Conservation (phyloP, 2,797 vertebrate genomes). For the Myotis vivesi region DNA sequence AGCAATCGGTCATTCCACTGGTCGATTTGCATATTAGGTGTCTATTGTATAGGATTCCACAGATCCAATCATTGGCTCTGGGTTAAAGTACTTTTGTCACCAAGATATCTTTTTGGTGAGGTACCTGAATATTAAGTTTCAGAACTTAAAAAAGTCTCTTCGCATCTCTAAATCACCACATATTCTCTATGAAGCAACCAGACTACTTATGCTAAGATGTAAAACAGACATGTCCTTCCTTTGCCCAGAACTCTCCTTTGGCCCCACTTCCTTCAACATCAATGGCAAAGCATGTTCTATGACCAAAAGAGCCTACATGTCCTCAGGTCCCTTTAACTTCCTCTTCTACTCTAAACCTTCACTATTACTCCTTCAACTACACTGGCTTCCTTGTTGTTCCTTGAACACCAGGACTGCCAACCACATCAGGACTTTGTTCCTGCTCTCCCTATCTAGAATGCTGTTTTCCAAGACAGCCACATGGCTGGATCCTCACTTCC, state of each 20-base stretch:
- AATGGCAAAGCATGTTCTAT: background rate
- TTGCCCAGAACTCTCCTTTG: background rate
- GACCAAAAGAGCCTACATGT: accelerated
- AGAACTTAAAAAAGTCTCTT: no score
- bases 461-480: background rate
- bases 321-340: background rate
- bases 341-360: background rate
- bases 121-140: no score
- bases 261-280: background rate
- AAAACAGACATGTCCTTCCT: background rate
- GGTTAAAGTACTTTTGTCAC: no score
- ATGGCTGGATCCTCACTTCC: background rate
- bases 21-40: no score
- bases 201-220: background rate
- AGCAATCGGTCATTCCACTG: no score
- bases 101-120: no score
- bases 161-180: background rate
- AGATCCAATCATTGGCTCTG: no score
- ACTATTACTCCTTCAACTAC: background rate
- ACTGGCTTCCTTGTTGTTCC: background rate
- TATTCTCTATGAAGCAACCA: background rate
- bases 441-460: background rate
- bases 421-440: background rate
- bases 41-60: no score
- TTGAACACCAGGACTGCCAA: background rate